phyloP scores from a whole-genome alignment of 2,888 invertebrate species.

The Sphaeridia pumilis region DNA sequence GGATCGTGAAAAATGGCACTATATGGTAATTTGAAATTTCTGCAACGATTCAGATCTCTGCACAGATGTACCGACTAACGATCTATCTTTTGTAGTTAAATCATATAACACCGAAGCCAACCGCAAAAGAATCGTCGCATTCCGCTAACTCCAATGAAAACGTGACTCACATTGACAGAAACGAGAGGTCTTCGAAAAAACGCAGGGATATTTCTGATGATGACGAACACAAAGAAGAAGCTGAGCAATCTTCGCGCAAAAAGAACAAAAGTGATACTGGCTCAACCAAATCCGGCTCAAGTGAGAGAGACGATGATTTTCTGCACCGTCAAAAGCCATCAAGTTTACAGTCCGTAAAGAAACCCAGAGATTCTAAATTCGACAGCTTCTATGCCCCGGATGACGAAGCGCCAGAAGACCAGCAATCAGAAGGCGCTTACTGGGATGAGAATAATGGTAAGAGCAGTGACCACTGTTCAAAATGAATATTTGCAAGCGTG shows the following conservation, averaged over 20 bases:
- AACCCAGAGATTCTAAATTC: slow-evolving; percentile 2
- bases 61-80: too few species aligned
- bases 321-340: background rate
- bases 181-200: background rate
- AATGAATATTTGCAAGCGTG: too few species aligned
- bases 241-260: background rate
- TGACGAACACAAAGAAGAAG: background rate
- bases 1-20: too few species aligned
- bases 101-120: too few species aligned
- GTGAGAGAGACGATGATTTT: background rate
- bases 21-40: too few species aligned
- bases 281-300: background rate
- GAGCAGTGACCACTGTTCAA: too few species aligned
- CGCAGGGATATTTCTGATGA: background rate
- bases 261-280: background rate
- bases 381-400: background rate
- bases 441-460: slow-evolving; percentile 6
- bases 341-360: background rate
- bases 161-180: too few species aligned
- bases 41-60: too few species aligned
- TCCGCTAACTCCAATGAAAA: too few species aligned
- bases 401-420: slow-evolving; percentile 1
- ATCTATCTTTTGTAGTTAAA: too few species aligned
- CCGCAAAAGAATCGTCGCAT: too few species aligned
- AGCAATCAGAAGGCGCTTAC: slow-evolving; percentile 1